Evolutionary conservation across 1,140 invertebrate genomes (phyloP).

Genomic region (Bombus vancouverensis): DNA sequence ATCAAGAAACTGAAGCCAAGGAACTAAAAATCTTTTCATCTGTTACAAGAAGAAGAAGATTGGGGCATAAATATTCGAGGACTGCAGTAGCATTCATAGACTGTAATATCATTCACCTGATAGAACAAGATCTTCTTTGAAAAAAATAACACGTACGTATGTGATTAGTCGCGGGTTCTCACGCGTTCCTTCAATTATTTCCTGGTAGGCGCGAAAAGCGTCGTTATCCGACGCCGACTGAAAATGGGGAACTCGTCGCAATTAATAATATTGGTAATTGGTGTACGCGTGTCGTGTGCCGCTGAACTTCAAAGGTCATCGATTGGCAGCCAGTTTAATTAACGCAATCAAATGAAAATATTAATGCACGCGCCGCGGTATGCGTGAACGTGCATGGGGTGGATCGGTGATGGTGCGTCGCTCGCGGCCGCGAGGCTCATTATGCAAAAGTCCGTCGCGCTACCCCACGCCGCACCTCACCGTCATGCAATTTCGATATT

Average conservation of each 20-base stretch:
- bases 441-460: slow-evolving; percentile 77
- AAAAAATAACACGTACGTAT: too few relatives aligned
- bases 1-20: background rate
- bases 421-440: slow-evolving; percentile 68
- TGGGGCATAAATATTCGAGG: background rate
- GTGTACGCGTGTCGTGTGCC: slow-evolving; percentile 64
- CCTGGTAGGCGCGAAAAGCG: slow-evolving; percentile 15
- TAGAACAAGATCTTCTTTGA: too few relatives aligned
- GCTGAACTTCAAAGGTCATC: slow-evolving; percentile 77
- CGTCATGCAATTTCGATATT: slow-evolving; percentile 68
- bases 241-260: slow-evolving; percentile 66
- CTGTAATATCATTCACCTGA: too few relatives aligned
- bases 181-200: slow-evolving; percentile 36
- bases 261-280: slow-evolving; percentile 74
- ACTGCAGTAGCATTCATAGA: too few relatives aligned
- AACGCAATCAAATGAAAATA: slow-evolving; percentile 80
- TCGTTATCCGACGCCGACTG: slow-evolving; percentile 16
- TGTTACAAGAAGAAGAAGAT: background rate
- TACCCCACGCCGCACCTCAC: background rate
- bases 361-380: slow-evolving; percentile 60
- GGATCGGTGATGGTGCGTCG: slow-evolving; percentile 15
- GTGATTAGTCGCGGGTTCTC: background rate
- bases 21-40: too few relatives aligned
- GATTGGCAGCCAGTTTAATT: slow-evolving; percentile 74
- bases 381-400: slow-evolving; percentile 37